Evolutionary conservation across 2,113 vertebrate genomes (phyloP).

Genomic region (Pelodiscus sinensis): DNA sequence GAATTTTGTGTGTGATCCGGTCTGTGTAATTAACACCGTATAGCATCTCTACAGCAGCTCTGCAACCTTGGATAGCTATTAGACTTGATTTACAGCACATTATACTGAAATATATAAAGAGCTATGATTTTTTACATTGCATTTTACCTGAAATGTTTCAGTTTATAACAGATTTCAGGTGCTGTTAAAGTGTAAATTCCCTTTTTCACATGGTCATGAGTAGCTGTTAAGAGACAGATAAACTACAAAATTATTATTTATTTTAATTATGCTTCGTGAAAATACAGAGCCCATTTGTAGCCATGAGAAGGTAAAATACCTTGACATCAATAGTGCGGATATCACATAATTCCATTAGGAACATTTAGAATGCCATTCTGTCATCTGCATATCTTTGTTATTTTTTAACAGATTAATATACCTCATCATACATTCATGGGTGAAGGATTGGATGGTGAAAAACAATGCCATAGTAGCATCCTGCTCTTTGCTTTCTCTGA

Average conservation of each 20-base stretch:
- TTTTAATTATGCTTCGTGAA: slow-evolving; percentile 47
- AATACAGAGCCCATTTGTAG: slow-evolving; percentile 36
- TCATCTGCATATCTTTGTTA: slow-evolving; percentile 68
- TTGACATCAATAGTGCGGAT: slow-evolving; percentile 51
- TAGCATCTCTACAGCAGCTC: neutral
- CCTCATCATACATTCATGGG: slow-evolving; percentile 33
- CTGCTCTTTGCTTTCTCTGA: slow-evolving; percentile 29
- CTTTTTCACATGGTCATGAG: neutral
- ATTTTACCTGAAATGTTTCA: slow-evolving; percentile 16
- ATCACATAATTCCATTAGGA: slow-evolving; percentile 61
- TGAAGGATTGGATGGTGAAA: slow-evolving; percentile 43
- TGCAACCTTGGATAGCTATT: neutral
- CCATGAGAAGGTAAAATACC: slow-evolving; percentile 57
- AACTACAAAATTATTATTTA: slow-evolving; percentile 42
- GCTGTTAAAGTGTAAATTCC: slow-evolving; percentile 17
- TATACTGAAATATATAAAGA: neutral
- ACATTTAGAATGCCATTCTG: slow-evolving; percentile 50
- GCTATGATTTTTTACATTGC: neutral
- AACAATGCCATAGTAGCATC: neutral
- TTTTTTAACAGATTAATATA: slow-evolving; percentile 62
- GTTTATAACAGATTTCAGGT: slow-evolving; percentile 36
- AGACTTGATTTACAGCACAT: neutral
- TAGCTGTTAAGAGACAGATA: neutral
- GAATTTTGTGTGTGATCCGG: neutral
- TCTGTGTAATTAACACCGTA: neutral